Evolutionary conservation across 2,113 vertebrate genomes (phyloP).

Genomic region (Lagopus leucura): DNA sequence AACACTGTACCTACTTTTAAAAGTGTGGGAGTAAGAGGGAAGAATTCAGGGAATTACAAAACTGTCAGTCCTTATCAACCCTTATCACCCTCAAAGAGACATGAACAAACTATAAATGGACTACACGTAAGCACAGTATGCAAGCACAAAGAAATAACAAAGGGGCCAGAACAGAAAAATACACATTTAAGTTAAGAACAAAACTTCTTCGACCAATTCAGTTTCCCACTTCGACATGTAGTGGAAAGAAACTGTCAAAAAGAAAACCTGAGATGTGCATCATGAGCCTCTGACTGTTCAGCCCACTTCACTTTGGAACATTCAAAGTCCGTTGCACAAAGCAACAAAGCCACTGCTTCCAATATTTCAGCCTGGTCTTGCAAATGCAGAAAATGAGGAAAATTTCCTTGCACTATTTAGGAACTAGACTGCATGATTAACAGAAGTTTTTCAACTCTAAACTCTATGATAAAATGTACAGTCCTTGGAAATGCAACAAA

Average conservation of each 20-base stretch:
- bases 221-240: background rate
- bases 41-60: background rate
- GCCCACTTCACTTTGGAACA: background rate
- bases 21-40: fast-evolving
- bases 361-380: background rate
- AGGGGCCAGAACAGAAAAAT: background rate
- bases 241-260: background rate
- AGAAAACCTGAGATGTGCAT: background rate
- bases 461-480: background rate
- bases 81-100: background rate
- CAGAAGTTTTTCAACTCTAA: background rate
- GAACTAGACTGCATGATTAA: background rate
- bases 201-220: background rate
- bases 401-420: background rate
- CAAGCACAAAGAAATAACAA: background rate
- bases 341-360: background rate
- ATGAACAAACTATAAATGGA: background rate
- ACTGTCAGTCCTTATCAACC: background rate
- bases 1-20: background rate
- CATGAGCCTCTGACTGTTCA: background rate
- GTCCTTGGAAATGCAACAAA: background rate
- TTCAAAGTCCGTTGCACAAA: background rate
- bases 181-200: background rate
- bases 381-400: background rate
- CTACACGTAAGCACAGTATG: background rate